Evolutionary conservation across 2,888 invertebrate species (phyloP).

Genomic region (Amblyjoppa fuscipennis): DNA sequence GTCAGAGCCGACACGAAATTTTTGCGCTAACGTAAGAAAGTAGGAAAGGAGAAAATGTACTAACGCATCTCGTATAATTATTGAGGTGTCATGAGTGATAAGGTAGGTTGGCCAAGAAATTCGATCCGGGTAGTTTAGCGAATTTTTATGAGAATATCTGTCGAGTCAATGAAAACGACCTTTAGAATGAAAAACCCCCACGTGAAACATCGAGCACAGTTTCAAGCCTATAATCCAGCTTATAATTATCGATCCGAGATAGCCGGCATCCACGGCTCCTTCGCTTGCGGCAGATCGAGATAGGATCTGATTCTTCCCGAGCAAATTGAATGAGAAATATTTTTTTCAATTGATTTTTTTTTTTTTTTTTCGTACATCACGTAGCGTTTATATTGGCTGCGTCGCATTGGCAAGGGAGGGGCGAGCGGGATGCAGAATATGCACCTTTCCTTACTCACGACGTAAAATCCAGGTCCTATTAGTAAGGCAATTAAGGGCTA

Average conservation of each 20-base stretch:
- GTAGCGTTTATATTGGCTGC: constrained; percentile 6
- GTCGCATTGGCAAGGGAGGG: constrained; percentile 23
- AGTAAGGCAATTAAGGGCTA: constrained; percentile 72
- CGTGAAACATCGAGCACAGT: background rate
- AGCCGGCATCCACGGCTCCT: background rate
- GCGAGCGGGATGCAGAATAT: constrained; percentile 30
- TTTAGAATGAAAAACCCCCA: background rate
- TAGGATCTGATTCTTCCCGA: constrained; percentile 50
- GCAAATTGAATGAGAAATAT: constrained; percentile 59
- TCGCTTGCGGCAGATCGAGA: constrained; percentile 31
- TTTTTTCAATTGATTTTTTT: background rate
- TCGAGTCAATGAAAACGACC: background rate
- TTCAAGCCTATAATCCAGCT: background rate
- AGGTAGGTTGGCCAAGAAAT: background rate
- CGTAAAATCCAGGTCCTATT: constrained; percentile 64
- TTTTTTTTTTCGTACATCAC: background rate
- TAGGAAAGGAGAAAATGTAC: background rate
- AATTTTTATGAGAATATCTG: background rate
- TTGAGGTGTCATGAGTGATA: background rate
- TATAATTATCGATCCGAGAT: background rate
- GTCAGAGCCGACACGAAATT: background rate
- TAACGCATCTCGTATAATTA: background rate
- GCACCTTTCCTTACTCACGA: constrained; percentile 55
- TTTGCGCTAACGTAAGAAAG: too few species aligned
- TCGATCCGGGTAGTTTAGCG: background rate